Evolutionary conservation across 1,140 invertebrate genomes (phyloP), one percentile per base, ranked within the genome.

Genomic region (Ganaspis sp.): DNA sequence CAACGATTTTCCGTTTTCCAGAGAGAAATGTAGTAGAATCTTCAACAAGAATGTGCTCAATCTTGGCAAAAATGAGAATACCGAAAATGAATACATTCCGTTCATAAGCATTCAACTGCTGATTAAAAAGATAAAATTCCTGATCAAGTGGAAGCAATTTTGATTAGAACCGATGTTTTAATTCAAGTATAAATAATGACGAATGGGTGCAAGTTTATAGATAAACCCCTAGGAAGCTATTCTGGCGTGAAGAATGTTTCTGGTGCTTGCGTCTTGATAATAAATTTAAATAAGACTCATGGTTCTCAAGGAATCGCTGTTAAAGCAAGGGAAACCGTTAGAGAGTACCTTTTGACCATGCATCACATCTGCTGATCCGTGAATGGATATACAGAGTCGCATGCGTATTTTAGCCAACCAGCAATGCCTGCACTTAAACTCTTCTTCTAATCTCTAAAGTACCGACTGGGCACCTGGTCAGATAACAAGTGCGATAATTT

Each of bases 241-340:
- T 64, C 58, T 64, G 12, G 58, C 58, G 58, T 64, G 26, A 64
- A 64, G 58, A 64, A 64, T 64, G 58, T 64, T 64, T 64, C 58
- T 64, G 58, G 26, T 64, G 26, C 23, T 64, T 15, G 23, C 12
- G 23, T 0, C 58, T 64, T 29, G 58, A 64, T 64, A 64, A 34
- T 34, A 64, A 64, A 64, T 64, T 64, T 64, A 64, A 64, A 64
- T 64, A 29, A 15, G 26, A 64, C 23, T 64, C 26, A 15, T n/a
- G 58, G 58, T 64, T 64, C 26, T 64, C 26, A 29, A 29, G 58
- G 23, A 26, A 34, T 64, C 15, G 58, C 58, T 6, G 15, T 64
- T 64, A 29, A 64, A 34, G 12, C 58, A n/a, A 29, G 5, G 11
- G 58, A 29, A 64, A 64, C 58, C 58, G 58, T 64, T 64, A 64